These are phyloP conservation scores for Amyelois transitella DNA, from an alignment of 1,140 invertebrate genomes.

Conservation along the genomic window DNA sequence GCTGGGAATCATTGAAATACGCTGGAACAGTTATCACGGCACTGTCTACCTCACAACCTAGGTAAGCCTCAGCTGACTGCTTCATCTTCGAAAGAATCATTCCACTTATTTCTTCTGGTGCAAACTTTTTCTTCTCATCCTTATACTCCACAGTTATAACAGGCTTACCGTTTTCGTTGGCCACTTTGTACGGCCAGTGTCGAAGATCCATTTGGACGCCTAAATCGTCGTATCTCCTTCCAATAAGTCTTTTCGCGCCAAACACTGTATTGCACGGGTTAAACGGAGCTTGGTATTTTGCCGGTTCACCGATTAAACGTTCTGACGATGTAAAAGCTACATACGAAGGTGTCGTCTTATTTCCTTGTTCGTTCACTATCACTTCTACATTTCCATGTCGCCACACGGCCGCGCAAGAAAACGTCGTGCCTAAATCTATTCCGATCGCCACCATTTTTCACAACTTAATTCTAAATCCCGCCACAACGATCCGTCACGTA, in stretches of 20 bases:
- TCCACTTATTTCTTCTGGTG: slow-evolving; percentile 80
- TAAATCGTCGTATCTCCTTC: slow-evolving; percentile 40
- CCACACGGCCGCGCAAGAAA: slow-evolving; percentile 83
- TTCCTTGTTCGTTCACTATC: slow-evolving; percentile 91
- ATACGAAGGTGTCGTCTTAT: slow-evolving; percentile 82
- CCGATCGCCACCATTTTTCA: slow-evolving; percentile 75
- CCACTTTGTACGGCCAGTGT: slow-evolving; percentile 80
- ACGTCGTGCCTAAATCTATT: slow-evolving; percentile 82
- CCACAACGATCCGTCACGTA: background rate
- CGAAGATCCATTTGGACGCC: slow-evolving; percentile 78
- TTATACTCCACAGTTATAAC: slow-evolving; percentile 75
- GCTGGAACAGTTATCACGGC: slow-evolving; percentile 81
- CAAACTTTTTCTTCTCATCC: slow-evolving; percentile 75
- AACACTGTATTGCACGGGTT: slow-evolving; percentile 52
- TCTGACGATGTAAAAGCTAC: slow-evolving; percentile 78
- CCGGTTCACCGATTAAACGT: slow-evolving; percentile 80
- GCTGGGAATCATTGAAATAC: slow-evolving; percentile 83
- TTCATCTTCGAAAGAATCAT: slow-evolving; percentile 78
- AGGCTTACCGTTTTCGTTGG: slow-evolving; percentile 77
- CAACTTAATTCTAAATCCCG: slow-evolving; percentile 7
- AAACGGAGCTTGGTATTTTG: slow-evolving; percentile 58
- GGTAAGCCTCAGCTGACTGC: slow-evolving; percentile 77
- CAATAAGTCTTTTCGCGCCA: slow-evolving; percentile 48
- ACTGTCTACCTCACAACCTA: slow-evolving; percentile 74
- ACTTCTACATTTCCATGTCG: slow-evolving; percentile 87